These are phyloP conservation scores for Catharus fuscescens DNA, from an alignment of 2,113 vertebrate genomes.

Conservation along the genomic window DNA sequence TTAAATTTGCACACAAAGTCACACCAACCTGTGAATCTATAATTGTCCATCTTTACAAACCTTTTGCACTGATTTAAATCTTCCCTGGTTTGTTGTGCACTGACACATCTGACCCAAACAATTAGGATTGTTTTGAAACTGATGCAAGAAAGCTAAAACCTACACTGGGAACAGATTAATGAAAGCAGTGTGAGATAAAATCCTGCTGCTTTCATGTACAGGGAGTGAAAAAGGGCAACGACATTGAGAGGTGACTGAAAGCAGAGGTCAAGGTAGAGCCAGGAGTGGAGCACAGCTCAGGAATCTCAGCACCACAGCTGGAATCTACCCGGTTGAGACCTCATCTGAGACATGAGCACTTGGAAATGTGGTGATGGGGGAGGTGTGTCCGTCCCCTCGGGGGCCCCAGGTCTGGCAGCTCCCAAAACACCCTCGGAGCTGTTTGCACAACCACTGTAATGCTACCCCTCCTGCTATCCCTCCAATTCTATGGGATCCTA, in stretches of 20 bases:
- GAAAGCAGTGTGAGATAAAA: not conserved
- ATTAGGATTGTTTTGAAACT: not conserved
- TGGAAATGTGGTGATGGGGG: not conserved
- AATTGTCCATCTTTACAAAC: not conserved
- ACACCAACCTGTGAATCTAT: not conserved
- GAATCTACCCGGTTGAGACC: not conserved
- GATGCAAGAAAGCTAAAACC: not conserved
- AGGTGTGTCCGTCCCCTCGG: accelerated
- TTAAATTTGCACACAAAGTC: not conserved
- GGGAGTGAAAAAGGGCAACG: accelerated
- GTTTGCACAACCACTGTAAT: not conserved
- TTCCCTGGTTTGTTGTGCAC: not conserved
- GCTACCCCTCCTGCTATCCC: not conserved
- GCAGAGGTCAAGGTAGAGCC: not conserved
- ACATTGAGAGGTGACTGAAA: not conserved
- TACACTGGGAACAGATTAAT: not conserved
- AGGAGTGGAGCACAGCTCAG: not conserved
- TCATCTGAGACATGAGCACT: accelerated
- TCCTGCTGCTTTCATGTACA: not conserved
- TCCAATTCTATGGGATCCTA: accelerated
- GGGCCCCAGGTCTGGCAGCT: not conserved
- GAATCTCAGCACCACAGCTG: not conserved
- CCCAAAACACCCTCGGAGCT: not conserved
- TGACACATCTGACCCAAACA: not conserved
- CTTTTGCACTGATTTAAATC: not conserved